Evolutionary conservation across 92 coral and sea anemone species (phyloP), one percentile per base, ranked within the genome.

Genomic region (Ricordea florida): DNA sequence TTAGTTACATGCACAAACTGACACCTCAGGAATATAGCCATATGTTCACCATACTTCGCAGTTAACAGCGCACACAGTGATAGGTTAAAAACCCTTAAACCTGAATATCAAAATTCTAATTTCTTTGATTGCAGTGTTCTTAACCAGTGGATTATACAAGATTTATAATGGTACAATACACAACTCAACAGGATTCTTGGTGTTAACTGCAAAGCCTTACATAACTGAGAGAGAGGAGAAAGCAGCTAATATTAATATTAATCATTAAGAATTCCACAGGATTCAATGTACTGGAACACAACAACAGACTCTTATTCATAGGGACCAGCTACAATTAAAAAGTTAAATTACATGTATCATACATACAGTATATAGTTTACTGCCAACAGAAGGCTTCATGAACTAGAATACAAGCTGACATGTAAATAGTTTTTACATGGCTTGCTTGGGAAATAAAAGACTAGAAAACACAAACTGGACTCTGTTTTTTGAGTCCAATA

Each of bases 111-210:
- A 50, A 69, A 69, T 24, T 40, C 77, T 52, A 37, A 37, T 16
- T 37, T 31, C 25, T 24, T 36, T 38, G 34, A 36, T 27, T 18
- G 29, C n/a, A 66, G 24, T 48, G 52, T 57, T 53, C 29, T 67
- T n/a, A n/a, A n/a, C n/a, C 16, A 27, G 51, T 69, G 63, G 64
- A 69, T 69, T 69, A 69, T 52, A 69, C 76, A 69, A 52, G 76
- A 69, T 69, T 69, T 69, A 69, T 52, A 69, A 40, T 38, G 18
- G 55, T 30, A 70, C 38, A 70, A 40, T 38, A 51, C 37, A 35
- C 64, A 51, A 17, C 13, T 67, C 74, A 67, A 46, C 61, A 34
- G 34, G 44, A 10, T 33, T 5, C 23, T 22, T 66, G 32, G 27
- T 31, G 27, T 35, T 18, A 28, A 25, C 52, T 5, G 26, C 8